phyloP scores from a whole-genome alignment of 1,140 invertebrate species.

The Psilanteris sp. region DNA sequence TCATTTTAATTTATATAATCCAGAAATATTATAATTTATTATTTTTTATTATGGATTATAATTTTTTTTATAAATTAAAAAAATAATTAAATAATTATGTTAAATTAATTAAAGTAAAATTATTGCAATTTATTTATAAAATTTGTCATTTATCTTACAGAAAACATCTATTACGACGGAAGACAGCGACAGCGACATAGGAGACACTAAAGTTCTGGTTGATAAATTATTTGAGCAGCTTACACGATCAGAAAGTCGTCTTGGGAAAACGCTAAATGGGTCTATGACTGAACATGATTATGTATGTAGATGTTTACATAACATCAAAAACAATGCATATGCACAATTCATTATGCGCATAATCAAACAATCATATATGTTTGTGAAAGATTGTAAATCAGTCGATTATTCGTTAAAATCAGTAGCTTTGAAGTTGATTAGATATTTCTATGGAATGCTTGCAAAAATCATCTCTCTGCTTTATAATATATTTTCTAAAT shows the following conservation, averaged over 20 bases:
- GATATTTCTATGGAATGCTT: too few species aligned
- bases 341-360: slow-evolving; percentile 13
- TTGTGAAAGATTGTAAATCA: too few species aligned
- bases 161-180: slow-evolving; percentile 56
- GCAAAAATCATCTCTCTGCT: too few species aligned
- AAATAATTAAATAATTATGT: too few species aligned
- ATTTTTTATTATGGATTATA: background rate
- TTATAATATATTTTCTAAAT: too few species aligned
- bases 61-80: too few species aligned
- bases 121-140: slow-evolving; percentile 1
- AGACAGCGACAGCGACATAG: slow-evolving; percentile 78
- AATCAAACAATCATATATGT: too few species aligned
- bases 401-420: too few species aligned
- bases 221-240: slow-evolving; percentile 81
- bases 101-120: background rate
- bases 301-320: slow-evolving; percentile 75
- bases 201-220: slow-evolving; percentile 82
- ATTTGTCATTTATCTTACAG: slow-evolving; percentile 54
- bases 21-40: too few species aligned
- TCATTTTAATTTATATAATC: too few species aligned
- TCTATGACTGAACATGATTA: slow-evolving; percentile 74
- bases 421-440: too few species aligned
- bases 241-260: slow-evolving; percentile 80
- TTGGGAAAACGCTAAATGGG: slow-evolving; percentile 74
- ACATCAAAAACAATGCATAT: background rate